Evolutionary conservation across 2,113 vertebrate species (phyloP), one percentile per base, ranked within the genome.

Genomic region (Lophotis ruficrista): DNA sequence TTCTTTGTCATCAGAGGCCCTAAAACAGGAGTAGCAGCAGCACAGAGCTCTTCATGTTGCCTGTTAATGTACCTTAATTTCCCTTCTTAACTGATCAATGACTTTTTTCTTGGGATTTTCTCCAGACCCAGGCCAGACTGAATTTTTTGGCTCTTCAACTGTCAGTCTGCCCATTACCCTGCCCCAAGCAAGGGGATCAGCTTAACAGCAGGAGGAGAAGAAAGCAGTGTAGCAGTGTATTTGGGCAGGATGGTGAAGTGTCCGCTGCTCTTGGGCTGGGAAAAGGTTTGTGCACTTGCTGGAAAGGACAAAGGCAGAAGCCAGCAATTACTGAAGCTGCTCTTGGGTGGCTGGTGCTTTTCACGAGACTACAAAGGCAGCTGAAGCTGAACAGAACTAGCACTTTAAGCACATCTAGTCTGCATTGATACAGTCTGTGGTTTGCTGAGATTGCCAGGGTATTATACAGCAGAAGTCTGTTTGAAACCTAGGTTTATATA

Each of bases 401-500:
- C 53, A 22, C 54, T 84, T 88, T 24, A 87, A 77, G 64, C 41
- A 7, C 0, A 0, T 83, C 35, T 81, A 50, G 28, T 50, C 56
- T 75, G 23, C 45, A 35, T 10, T 53, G 70, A 45, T 57, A 33
- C 0, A 30, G 78, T 28, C 33, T 56, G 24, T 72, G 66, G 17
- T 75, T 92, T 90, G 31, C 69, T 68, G 51, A 95, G 75, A 80
- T 94, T 87, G 66, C 25, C 25, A 16, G 93, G 84, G 75, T 48
- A 84, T 91, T 90, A 68, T 75, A 45, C 8, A 54, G 47, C 62
- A 94, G 87, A 90, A 90, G 70, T 96, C 91, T 94, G 64, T 93
- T 97, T 93, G 65, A 97, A 97, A 86, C 47, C 61, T 92, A 33
- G 81, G 79, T 95, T 98, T 98, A 94, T 94, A 60, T 80, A 98